phyloP scores from a whole-genome alignment of 92 coral and sea anemone genomes.

The Epizoanthus rinbou region DNA sequence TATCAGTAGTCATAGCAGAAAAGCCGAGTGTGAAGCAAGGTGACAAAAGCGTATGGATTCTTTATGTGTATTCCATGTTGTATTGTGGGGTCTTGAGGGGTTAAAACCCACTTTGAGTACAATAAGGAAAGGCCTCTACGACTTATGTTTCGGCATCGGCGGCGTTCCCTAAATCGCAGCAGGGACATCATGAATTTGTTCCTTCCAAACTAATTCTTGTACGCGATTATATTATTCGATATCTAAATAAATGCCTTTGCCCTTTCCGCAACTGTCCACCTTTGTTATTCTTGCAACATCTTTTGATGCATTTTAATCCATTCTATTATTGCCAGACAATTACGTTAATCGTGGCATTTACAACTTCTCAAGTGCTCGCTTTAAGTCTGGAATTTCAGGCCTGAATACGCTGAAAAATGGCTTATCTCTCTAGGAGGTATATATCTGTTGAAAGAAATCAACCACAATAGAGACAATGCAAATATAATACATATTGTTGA shows the following conservation, averaged over 20 bases:
- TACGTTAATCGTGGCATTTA: conserved; percentile 32
- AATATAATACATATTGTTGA: conserved; percentile 13
- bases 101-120: conserved; percentile 40
- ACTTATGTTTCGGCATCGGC: neutral
- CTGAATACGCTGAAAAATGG: conserved; percentile 22
- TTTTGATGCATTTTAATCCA: neutral
- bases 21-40: neutral
- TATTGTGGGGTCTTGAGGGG: conserved; percentile 23
- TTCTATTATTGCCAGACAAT: conserved; percentile 10
- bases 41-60: neutral
- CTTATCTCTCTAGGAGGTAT: conserved; percentile 39
- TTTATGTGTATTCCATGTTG: conserved; percentile 8
- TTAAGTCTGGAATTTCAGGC: conserved; percentile 32
- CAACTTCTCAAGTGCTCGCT: conserved; percentile 28
- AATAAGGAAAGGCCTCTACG: conserved; percentile 13
- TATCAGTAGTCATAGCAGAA: neutral
- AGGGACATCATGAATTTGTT: conserved; percentile 33
- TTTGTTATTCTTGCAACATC: too few relatives aligned
- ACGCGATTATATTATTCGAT: neutral
- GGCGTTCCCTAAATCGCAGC: conserved; percentile 12
- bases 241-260: neutral
- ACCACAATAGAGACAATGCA: conserved; percentile 19
- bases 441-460: conserved; percentile 32
- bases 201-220: neutral
- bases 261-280: neutral